These are phyloP conservation scores for Mythimna loreyi DNA, from an alignment of 2,888 invertebrate species.

Conservation along the genomic window DNA sequence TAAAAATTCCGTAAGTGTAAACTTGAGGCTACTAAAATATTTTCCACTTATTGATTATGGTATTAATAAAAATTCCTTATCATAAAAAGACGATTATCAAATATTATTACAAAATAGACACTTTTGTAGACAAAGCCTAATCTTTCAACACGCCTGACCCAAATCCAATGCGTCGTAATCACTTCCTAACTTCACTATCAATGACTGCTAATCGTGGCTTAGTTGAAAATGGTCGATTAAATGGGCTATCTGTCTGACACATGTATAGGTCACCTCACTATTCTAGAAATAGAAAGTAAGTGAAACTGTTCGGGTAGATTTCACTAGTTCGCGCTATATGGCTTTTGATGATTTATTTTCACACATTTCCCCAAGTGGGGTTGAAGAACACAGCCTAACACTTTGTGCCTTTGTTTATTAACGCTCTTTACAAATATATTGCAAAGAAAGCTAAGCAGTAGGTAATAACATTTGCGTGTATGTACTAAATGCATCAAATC, in stretches of 20 bases:
- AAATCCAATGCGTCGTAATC: constrained; percentile 53
- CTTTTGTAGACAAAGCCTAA: constrained; percentile 47
- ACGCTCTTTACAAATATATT: neutral
- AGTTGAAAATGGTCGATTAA: constrained; percentile 50
- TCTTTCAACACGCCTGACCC: constrained; percentile 46
- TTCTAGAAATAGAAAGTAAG: constrained; percentile 53
- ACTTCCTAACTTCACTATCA: constrained; percentile 58
- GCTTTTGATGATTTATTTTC: constrained; percentile 37
- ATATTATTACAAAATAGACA: constrained; percentile 41
- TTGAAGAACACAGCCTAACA: constrained; percentile 22
- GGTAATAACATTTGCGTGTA: neutral
- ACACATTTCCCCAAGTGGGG: constrained; percentile 44
- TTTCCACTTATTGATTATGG: constrained; percentile 5
- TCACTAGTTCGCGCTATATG: constrained; percentile 26
- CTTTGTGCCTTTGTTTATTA: constrained; percentile 5
- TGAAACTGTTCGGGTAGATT: constrained; percentile 36
- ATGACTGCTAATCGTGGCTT: constrained; percentile 60
- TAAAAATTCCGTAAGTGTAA: constrained; percentile 8
- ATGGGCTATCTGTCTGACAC: constrained; percentile 5
- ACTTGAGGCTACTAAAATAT: constrained; percentile 1
- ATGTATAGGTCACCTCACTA: constrained; percentile 41
- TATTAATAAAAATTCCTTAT: constrained; percentile 27
- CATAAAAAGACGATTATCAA: constrained; percentile 20
- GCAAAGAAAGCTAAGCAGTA: neutral
- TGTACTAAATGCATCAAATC: neutral